Percentiles rank a stretch among this genome's conserved stretches.
Conservation (phyloP, 2,113 vertebrate genomes). For the Oceanodroma tethys region DNA sequence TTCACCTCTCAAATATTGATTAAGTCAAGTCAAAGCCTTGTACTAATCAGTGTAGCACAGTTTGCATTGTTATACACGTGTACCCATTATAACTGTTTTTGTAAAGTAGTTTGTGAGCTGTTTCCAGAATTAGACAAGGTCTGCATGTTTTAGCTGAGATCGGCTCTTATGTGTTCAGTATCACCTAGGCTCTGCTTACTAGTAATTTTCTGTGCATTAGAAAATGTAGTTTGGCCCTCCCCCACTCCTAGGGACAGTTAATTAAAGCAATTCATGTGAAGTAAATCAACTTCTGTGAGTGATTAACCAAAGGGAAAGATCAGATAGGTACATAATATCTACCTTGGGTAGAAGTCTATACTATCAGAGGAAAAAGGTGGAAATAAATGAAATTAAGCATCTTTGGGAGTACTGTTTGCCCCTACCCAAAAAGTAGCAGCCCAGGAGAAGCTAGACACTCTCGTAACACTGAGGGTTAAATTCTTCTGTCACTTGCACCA, state of each 20-base stretch:
- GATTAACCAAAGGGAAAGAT: neutral
- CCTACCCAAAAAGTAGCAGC: neutral
- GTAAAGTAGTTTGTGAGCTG: neutral
- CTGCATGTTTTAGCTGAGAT: neutral
- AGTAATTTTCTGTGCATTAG: neutral
- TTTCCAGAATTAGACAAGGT: neutral
- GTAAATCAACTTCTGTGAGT: neutral
- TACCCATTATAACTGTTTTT: neutral
- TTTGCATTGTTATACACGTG: neutral
- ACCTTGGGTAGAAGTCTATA: neutral
- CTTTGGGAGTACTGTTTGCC: neutral
- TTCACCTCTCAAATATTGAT: conserved; percentile 1
- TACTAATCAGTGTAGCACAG: neutral
- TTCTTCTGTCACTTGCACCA: neutral
- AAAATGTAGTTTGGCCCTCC: neutral
- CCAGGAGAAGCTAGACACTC: neutral
- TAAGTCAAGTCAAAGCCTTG: neutral
- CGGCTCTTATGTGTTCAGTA: neutral
- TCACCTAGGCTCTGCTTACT: neutral
- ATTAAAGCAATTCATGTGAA: neutral
- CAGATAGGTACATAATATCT: neutral
- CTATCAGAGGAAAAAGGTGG: neutral
- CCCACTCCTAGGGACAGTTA: neutral
- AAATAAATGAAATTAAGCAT: neutral
- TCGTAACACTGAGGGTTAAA: neutral